phyloP scores from a whole-genome alignment of 2,888 invertebrate genomes.

The Erebia epiphron region DNA sequence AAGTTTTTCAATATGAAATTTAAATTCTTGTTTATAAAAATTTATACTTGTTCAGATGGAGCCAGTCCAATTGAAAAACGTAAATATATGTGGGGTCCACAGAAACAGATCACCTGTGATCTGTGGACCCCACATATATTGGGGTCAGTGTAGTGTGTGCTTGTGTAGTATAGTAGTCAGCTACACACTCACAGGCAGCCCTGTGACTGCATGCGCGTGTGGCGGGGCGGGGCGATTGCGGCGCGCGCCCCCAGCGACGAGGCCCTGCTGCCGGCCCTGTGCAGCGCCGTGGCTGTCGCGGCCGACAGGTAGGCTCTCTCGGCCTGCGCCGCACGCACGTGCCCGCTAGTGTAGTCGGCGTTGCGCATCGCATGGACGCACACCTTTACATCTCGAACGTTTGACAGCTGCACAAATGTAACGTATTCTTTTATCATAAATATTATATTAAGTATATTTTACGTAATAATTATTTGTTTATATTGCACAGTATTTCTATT shows the following conservation, averaged over 20 bases:
- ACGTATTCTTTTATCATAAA: background rate
- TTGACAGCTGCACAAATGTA: slow-evolving; percentile 6
- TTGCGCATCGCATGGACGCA: slow-evolving; percentile 4
- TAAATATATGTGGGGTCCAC: background rate
- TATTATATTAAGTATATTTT: too few species aligned
- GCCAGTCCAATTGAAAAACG: background rate
- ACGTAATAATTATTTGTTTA: too few species aligned
- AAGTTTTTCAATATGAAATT: background rate
- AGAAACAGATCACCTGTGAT: too few species aligned
- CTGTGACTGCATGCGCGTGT: background rate
- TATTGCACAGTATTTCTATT: too few species aligned
- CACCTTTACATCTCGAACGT: background rate
- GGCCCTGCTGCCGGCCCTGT: slow-evolving; percentile 7
- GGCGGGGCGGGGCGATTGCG: background rate
- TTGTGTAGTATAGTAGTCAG: background rate
- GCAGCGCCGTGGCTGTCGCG: background rate
- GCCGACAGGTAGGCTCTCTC: background rate
- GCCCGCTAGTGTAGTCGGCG: background rate
- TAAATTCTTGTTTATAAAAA: background rate
- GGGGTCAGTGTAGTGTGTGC: background rate
- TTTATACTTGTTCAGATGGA: background rate
- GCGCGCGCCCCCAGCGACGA: background rate
- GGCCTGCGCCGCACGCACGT: background rate
- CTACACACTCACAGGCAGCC: background rate
- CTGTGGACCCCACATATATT: too few species aligned